Percentiles rank a stretch among this genome's conserved stretches.
Conservation (phyloP, 2,888 invertebrate genomes). For the Pterostichus madidus region DNA sequence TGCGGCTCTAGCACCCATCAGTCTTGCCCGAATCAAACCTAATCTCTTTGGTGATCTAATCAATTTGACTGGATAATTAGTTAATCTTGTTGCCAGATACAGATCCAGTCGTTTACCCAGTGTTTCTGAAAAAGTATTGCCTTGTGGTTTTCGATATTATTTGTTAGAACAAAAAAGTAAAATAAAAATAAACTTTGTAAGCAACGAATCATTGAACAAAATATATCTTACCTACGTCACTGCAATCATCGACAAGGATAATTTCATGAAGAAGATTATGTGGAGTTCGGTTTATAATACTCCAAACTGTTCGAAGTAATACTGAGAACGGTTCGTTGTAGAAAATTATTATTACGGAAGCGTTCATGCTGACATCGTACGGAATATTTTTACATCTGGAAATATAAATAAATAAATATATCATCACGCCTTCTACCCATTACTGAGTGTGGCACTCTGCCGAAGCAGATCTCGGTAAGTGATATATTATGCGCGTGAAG, state of each 20-base stretch:
- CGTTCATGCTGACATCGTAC: constrained; percentile 84
- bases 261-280: constrained; percentile 90
- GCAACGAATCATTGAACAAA: neutral
- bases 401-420: too few species aligned
- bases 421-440: too few species aligned
- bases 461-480: too few species aligned
- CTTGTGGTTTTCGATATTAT: constrained; percentile 42
- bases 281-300: constrained; percentile 89
- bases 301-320: constrained; percentile 91
- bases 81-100: constrained; percentile 87
- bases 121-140: constrained; percentile 79
- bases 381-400: constrained; percentile 81
- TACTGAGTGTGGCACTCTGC: too few species aligned
- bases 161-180: constrained; percentile 27
- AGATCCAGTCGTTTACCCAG: constrained; percentile 87
- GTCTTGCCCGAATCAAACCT: constrained; percentile 93
- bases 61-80: constrained; percentile 84
- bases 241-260: constrained; percentile 96
- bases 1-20: constrained; percentile 92
- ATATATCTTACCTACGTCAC: constrained; percentile 82
- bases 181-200: constrained; percentile 13
- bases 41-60: constrained; percentile 86
- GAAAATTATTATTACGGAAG: constrained; percentile 86
- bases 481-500: too few species aligned
- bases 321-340: constrained; percentile 88